phyloP scores from a whole-genome alignment of 2,888 invertebrate genomes.

The Mechanitis mazaeus region DNA sequence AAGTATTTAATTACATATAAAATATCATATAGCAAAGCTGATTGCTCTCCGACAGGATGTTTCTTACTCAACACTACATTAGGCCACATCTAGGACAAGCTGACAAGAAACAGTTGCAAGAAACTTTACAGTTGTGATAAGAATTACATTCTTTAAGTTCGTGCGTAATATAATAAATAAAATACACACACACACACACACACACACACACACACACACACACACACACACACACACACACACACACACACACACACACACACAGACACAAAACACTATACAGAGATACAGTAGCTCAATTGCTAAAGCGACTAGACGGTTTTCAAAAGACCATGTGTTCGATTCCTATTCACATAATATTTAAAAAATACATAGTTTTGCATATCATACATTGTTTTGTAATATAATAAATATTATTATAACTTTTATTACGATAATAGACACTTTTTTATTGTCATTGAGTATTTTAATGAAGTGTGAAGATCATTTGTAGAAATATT shows the following conservation, averaged over 20 bases:
- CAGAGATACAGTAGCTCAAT: too few relatives aligned
- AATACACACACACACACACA: too few relatives aligned
- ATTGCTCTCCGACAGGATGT: constrained; percentile 26
- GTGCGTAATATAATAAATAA: not conserved
- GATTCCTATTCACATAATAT: too few relatives aligned
- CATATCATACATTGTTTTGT: not conserved
- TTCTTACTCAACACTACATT: constrained; percentile 27
- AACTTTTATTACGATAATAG: constrained; percentile 14
- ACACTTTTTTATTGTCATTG: constrained; percentile 28
- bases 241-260: too few relatives aligned
- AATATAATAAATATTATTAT: not conserved
- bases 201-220: too few relatives aligned
- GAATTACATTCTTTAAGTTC: not conserved
- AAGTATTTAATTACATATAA: constrained; percentile 21
- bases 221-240: too few relatives aligned
- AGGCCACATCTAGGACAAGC: constrained; percentile 25
- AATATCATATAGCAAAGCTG: constrained; percentile 18
- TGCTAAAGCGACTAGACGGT: too few relatives aligned
- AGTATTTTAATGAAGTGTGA: constrained; percentile 52
- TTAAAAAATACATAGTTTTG: too few relatives aligned
- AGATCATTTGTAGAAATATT: constrained; percentile 37
- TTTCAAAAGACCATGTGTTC: too few relatives aligned
- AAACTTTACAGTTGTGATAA: not conserved
- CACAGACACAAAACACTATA: too few relatives aligned
- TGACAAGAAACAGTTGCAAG: constrained; percentile 2